Percentiles rank a stretch among this genome's conserved stretches.
Conservation (phyloP, 1,140 invertebrate genomes). For the Cydia strobilella region DNA sequence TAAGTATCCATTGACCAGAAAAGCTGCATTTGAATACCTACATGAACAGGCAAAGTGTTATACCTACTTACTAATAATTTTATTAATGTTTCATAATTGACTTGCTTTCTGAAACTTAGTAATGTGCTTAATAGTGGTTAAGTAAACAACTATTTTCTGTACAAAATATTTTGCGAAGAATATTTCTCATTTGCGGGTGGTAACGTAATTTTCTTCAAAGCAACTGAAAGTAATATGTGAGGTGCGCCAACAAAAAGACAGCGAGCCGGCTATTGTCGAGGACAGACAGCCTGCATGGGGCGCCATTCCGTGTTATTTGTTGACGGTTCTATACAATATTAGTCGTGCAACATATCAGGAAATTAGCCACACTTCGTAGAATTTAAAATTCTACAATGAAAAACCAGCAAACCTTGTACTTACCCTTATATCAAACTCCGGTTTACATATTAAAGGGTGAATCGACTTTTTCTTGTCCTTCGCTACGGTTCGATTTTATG, state of each 20-base stretch:
- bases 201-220: slow-evolving; percentile 31
- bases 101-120: neutral
- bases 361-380: too few species aligned
- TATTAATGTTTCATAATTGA: too few species aligned
- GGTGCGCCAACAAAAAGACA: slow-evolving; percentile 40
- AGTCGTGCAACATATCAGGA: too few species aligned
- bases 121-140: neutral
- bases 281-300: slow-evolving; percentile 19
- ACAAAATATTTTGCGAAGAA: neutral
- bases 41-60: neutral
- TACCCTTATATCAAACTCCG: too few species aligned
- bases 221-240: slow-evolving; percentile 36
- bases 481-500: too few species aligned
- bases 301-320: neutral
- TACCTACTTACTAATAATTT: too few species aligned
- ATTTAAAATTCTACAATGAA: too few species aligned
- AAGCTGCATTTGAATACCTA: too few species aligned
- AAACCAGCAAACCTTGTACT: too few species aligned
- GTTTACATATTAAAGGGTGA: too few species aligned
- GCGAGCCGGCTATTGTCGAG: slow-evolving; percentile 39
- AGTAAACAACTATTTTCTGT: neutral
- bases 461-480: too few species aligned
- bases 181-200: neutral
- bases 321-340: neutral
- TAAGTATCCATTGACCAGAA: too few species aligned